These are phyloP conservation scores for Falco punctatus DNA, from an alignment of 2,113 vertebrate genomes.

Conservation along the genomic window DNA sequence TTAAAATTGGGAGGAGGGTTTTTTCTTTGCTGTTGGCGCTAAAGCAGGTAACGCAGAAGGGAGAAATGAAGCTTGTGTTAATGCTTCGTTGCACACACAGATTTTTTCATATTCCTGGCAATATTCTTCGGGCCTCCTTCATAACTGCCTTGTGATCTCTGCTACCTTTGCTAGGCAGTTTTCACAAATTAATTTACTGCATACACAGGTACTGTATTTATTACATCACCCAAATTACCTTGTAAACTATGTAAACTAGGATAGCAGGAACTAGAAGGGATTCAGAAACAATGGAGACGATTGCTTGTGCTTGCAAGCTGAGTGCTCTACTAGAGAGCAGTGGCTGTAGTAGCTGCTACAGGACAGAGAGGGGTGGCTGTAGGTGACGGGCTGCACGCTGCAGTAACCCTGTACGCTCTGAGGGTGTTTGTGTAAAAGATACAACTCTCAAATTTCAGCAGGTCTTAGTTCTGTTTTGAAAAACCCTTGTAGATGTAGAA, in stretches of 20 bases:
- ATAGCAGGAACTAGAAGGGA: background rate
- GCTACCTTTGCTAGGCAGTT: background rate
- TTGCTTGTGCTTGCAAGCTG: background rate
- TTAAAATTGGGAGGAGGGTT: background rate
- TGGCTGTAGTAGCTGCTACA: background rate
- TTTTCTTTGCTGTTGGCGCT: background rate
- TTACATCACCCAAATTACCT: background rate
- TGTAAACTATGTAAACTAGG: background rate
- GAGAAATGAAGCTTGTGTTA: background rate
- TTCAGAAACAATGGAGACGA: background rate
- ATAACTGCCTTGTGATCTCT: background rate
- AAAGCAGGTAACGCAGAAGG: background rate
- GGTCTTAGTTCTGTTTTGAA: background rate
- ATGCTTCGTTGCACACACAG: rapidly evolving
- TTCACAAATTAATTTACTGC: background rate
- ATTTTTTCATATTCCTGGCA: background rate
- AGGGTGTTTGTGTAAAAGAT: background rate
- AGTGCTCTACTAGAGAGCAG: background rate
- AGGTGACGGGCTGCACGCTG: background rate
- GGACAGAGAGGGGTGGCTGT: background rate
- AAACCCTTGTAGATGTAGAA: background rate
- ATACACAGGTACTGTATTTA: rapidly evolving
- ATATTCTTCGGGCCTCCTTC: background rate
- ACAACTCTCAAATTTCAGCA: background rate
- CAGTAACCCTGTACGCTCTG: background rate